phyloP scores from a whole-genome alignment of 2,113 vertebrate species.

The Dipodomys spectabilis region DNA sequence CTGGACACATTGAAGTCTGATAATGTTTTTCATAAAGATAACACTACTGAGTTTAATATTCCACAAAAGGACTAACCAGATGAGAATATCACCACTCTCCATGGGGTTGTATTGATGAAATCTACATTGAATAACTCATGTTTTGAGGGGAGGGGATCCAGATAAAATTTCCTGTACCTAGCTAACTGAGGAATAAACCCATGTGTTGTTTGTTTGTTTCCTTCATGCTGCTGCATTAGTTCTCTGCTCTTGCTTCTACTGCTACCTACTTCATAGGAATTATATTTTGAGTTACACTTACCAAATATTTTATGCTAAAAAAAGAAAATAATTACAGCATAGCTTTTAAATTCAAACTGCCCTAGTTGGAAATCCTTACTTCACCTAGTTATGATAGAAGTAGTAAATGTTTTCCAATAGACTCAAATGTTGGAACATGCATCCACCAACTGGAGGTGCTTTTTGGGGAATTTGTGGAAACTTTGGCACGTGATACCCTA shows the following conservation, averaged over 20 bases:
- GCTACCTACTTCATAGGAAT: not conserved
- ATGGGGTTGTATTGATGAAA: not conserved
- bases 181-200: not conserved
- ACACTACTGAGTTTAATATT: not conserved
- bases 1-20: constrained; percentile 20
- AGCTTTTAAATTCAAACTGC: not conserved
- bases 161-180: not conserved
- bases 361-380: constrained; percentile 8
- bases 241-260: not conserved
- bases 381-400: not conserved
- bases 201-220: not conserved
- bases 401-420: no score
- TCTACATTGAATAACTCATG: not conserved
- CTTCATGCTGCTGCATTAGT: not conserved
- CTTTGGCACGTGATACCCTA: no score
- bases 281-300: not conserved
- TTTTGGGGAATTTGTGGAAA: no score
- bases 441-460: no score
- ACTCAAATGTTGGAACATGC: no score
- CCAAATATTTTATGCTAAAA: not conserved
- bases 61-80: not conserved
- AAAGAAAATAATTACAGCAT: not conserved
- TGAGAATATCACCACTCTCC: not conserved
- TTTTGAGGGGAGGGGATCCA: not conserved
- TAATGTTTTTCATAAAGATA: constrained; percentile 40